These are phyloP conservation scores for Plutomurus gul DNA, from an alignment of 1,140 invertebrate species.

Conservation along the genomic window DNA sequence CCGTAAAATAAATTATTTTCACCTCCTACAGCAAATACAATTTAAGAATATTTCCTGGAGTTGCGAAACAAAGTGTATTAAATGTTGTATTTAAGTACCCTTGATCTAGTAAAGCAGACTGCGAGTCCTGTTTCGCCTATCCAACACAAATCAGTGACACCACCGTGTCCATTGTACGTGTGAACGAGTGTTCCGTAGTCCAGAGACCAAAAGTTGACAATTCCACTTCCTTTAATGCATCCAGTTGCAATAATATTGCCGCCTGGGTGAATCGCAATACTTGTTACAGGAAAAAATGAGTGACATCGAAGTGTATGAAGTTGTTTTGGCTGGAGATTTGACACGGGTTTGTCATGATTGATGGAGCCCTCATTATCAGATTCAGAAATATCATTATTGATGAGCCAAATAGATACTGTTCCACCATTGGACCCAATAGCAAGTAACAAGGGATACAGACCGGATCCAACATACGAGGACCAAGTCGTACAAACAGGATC, in stretches of 20 bases:
- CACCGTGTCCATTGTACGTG: conserved; percentile 64
- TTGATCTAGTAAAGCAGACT: conserved; percentile 63
- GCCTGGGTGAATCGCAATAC: conserved; percentile 61
- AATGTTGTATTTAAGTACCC: conserved; percentile 56
- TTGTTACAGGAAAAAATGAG: conserved; percentile 62
- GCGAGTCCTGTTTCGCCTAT: conserved; percentile 60
- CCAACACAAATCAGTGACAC: conserved; percentile 63
- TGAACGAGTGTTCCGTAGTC: conserved; percentile 65
- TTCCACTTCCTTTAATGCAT: conserved; percentile 59
- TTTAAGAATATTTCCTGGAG: background rate
- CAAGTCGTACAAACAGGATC: conserved; percentile 60
- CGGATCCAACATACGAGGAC: conserved; percentile 60
- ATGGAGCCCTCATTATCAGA: background rate
- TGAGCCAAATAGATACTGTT: conserved; percentile 62
- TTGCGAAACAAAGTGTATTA: background rate
- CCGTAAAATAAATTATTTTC: conserved; percentile 60
- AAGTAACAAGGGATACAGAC: conserved; percentile 56
- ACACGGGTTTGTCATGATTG: conserved; percentile 16
- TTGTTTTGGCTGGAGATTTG: conserved; percentile 46
- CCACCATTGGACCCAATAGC: conserved; percentile 63
- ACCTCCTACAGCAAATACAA: conserved; percentile 59
- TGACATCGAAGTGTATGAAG: conserved; percentile 63
- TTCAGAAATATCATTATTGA: conserved; percentile 45
- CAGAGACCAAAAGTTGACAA: conserved; percentile 69
- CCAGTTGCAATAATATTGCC: conserved; percentile 65